phyloP scores from a whole-genome alignment of 2,113 vertebrate genomes.

The Archocentrus centrarchus region DNA sequence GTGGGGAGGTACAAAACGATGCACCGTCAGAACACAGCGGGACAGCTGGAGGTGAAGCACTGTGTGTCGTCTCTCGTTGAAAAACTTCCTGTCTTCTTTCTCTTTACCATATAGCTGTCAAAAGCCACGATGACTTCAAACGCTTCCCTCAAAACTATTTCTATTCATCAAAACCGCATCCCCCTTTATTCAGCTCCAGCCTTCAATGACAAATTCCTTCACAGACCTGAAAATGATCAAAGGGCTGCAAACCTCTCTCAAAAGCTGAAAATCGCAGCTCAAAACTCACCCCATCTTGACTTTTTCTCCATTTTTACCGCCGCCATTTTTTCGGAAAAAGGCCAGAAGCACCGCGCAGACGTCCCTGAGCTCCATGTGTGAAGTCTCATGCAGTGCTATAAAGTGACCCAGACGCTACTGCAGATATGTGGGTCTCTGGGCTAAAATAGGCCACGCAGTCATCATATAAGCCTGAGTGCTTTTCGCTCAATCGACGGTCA shows the following conservation, averaged over 20 bases:
- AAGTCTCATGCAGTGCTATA: background rate
- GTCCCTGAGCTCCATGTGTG: constrained; percentile 62
- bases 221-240: constrained; percentile 43
- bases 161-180: constrained; percentile 10
- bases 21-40: constrained; percentile 21
- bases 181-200: background rate
- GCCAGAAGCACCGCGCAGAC: constrained; percentile 45
- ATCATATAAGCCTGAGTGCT: constrained; percentile 70
- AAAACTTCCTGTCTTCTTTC: constrained; percentile 14
- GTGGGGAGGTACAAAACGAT: constrained; percentile 10
- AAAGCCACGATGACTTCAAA: constrained; percentile 45
- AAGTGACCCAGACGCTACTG: constrained; percentile 41
- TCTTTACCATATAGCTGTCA: constrained; percentile 19
- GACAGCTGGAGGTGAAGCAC: constrained; percentile 26
- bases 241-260: background rate
- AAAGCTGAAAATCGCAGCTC: background rate
- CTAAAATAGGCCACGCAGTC: constrained; percentile 70
- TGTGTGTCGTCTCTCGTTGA: background rate
- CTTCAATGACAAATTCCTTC: constrained; percentile 41
- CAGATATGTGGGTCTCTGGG: constrained; percentile 60
- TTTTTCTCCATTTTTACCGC: constrained; percentile 30
- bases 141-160: constrained; percentile 10
- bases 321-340: constrained; percentile 32
- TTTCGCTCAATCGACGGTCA: constrained; percentile 49
- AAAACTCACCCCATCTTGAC: constrained; percentile 66